phyloP scores from a whole-genome alignment of 2,888 invertebrate genomes.

The Lasioglossum malachurum region DNA sequence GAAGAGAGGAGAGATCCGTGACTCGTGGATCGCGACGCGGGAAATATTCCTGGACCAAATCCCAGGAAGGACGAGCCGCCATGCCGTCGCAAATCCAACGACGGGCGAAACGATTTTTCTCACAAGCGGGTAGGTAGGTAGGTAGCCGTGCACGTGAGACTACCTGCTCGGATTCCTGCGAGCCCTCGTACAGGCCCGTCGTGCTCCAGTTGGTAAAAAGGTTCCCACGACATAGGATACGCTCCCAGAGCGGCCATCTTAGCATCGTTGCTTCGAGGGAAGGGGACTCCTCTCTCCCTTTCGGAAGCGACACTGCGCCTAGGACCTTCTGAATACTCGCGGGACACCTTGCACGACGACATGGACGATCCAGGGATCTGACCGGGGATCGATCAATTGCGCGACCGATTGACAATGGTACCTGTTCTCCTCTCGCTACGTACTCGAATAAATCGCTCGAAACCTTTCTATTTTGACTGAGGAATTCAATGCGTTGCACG shows the following conservation, averaged over 20 bases:
- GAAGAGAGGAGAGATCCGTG: neutral
- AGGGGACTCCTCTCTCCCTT: constrained; percentile 59
- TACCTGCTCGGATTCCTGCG: constrained; percentile 79
- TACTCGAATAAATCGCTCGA: no score
- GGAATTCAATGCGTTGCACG: neutral
- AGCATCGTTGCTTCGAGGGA: constrained; percentile 52
- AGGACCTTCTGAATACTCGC: constrained; percentile 41
- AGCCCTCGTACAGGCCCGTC: constrained; percentile 66
- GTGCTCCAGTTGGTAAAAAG: constrained; percentile 84
- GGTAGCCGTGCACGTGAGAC: constrained; percentile 75
- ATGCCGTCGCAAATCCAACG: constrained; percentile 73
- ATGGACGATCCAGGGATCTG: constrained; percentile 21
- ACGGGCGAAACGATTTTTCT: constrained; percentile 76
- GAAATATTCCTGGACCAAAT: constrained; percentile 53
- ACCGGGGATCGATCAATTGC: constrained; percentile 38
- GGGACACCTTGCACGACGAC: constrained; percentile 47
- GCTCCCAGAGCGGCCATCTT: constrained; percentile 76
- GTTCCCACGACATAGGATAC: constrained; percentile 83
- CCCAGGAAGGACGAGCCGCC: constrained; percentile 66
- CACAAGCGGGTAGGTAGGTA: constrained; percentile 71
- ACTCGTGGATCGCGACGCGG: constrained; percentile 17
- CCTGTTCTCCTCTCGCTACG: constrained; percentile 31
- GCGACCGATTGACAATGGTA: constrained; percentile 38
- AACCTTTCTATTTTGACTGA: neutral
- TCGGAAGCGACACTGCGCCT: constrained; percentile 41